Evolutionary conservation across 2,888 invertebrate genomes (phyloP).

Genomic region (Cyrtodaria siliqua): DNA sequence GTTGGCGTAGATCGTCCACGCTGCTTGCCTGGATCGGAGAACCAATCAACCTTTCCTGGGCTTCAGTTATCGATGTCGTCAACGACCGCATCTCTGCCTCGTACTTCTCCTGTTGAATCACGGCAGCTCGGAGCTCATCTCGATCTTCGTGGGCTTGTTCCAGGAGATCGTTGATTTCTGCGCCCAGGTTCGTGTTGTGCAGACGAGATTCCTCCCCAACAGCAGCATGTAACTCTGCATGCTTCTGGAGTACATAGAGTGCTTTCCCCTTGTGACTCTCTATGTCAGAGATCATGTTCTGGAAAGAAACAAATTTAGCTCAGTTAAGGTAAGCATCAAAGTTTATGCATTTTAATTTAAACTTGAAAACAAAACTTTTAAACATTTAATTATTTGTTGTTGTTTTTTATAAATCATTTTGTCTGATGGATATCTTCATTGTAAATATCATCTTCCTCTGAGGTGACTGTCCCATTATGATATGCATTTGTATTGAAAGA

Average conservation of each 20-base stretch:
- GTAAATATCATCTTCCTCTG: too few species aligned
- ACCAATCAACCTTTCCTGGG: slow-evolving; percentile 75
- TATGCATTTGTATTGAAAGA: too few species aligned
- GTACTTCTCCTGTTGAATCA: slow-evolving; percentile 76
- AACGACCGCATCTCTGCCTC: slow-evolving; percentile 75
- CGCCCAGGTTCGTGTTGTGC: slow-evolving; percentile 66
- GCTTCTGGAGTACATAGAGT: slow-evolving; percentile 70
- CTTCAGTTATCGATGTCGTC: slow-evolving; percentile 73
- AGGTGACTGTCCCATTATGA: too few species aligned
- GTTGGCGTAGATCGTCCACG: slow-evolving; percentile 78
- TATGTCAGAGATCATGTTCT: slow-evolving; percentile 80
- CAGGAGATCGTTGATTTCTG: slow-evolving; percentile 76
- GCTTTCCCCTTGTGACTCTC: slow-evolving; percentile 74
- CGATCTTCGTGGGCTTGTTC: slow-evolving; percentile 72
- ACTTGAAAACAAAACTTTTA: too few species aligned
- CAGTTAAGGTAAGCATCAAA: neutral
- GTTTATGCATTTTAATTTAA: too few species aligned
- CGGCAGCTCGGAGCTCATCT: slow-evolving; percentile 70
- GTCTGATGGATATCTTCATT: too few species aligned
- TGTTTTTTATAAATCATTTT: too few species aligned
- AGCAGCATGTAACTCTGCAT: slow-evolving; percentile 66
- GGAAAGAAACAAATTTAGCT: slow-evolving; percentile 38
- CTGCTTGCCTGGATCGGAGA: slow-evolving; percentile 76
- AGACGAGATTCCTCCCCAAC: slow-evolving; percentile 54
- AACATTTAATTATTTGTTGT: neutral